phyloP scores from a whole-genome alignment of 2,797 vertebrate species.

The Argentina silus region DNA sequence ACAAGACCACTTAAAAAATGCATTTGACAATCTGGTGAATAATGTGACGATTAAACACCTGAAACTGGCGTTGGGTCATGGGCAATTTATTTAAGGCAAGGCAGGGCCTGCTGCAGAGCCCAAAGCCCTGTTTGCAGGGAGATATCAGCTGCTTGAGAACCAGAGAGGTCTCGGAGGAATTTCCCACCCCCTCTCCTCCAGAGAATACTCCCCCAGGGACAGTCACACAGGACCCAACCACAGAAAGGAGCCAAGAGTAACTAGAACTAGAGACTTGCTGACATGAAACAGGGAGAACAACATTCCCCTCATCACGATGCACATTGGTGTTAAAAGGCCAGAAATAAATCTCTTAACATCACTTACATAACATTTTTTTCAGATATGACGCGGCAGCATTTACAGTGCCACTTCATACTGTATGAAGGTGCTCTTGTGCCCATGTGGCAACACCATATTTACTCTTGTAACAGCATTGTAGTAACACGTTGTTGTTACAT shows the following conservation, averaged over 20 bases:
- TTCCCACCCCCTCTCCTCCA: conserved; percentile 43
- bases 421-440: not conserved
- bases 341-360: not conserved
- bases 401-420: too few species aligned
- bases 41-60: conserved; percentile 74
- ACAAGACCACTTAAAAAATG: conserved; percentile 61
- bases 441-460: not conserved
- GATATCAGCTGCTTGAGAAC: conserved; percentile 69
- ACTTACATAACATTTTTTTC: not conserved
- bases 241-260: conserved; percentile 37
- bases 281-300: conserved; percentile 6
- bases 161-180: conserved; percentile 63
- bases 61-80: conserved; percentile 59
- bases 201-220: conserved; percentile 50
- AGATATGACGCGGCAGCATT: not conserved
- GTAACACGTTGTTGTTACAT: too few species aligned
- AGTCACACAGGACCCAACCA: conserved; percentile 45
- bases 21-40: conserved; percentile 72
- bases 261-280: too few species aligned
- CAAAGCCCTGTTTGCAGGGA: conserved; percentile 58
- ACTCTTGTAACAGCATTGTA: not conserved
- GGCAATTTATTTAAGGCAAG: conserved; percentile 67
- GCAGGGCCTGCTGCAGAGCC: conserved; percentile 29
- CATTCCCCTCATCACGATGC: not conserved
- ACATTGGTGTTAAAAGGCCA: not conserved